These are phyloP conservation scores for Bombus difficillimus DNA, from an alignment of 1,140 invertebrate genomes.

Conservation along the genomic window DNA sequence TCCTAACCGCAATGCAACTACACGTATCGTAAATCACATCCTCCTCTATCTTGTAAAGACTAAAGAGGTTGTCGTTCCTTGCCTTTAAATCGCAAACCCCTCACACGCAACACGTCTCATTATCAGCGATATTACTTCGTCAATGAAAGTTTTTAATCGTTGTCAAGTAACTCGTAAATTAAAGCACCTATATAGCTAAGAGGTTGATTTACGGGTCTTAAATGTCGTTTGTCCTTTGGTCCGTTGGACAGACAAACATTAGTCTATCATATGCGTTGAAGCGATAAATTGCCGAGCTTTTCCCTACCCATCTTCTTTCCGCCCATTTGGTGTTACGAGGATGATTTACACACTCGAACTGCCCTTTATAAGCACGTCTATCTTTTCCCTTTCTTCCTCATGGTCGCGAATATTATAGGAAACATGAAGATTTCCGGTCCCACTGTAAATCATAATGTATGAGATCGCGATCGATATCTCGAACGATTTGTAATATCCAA, in stretches of 20 bases:
- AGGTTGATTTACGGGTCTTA: conserved; percentile 18
- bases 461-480: not conserved
- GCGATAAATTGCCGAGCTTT: not conserved
- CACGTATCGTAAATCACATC: not conserved
- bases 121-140: not conserved
- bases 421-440: not conserved
- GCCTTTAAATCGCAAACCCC: not conserved
- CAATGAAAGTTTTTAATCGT: conserved; percentile 27
- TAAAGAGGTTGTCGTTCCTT: not conserved
- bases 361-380: too few species aligned
- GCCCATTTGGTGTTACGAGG: not conserved
- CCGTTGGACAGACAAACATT: not conserved
- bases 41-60: not conserved
- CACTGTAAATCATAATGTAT: not conserved
- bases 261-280: not conserved
- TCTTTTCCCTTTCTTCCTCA: not conserved
- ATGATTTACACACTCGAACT: conserved; percentile 4
- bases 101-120: not conserved
- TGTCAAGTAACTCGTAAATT: not conserved
- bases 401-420: too few species aligned
- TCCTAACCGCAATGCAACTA: not conserved
- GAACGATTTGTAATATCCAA: too few species aligned
- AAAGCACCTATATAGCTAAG: not conserved
- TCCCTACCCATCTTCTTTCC: not conserved
- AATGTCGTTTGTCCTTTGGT: conserved; percentile 5